Percentiles rank a stretch among this genome's conserved stretches.
Conservation (phyloP, 92 coral and sea anemone species). For the Zoanthus sansibaricus region DNA sequence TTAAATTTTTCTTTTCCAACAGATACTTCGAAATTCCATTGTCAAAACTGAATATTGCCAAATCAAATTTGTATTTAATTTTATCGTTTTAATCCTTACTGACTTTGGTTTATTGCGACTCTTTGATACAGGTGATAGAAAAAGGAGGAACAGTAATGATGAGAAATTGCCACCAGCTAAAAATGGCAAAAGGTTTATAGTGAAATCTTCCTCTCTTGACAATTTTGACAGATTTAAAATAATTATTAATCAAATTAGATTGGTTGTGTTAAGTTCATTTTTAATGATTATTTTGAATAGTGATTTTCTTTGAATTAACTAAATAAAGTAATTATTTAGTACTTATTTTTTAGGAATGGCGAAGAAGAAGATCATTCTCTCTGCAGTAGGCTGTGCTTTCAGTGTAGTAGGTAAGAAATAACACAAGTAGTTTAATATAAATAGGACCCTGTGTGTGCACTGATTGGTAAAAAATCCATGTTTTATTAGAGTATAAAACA, state of each 20-base stretch:
- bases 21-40: too few species aligned
- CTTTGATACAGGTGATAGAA: slow-evolving; percentile 86
- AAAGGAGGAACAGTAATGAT: slow-evolving; percentile 78
- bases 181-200: slow-evolving; percentile 73
- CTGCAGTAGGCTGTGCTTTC: slow-evolving; percentile 19
- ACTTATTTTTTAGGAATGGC: slow-evolving; percentile 58
- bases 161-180: slow-evolving; percentile 77
- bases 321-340: neutral
- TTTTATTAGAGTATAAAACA: too few species aligned
- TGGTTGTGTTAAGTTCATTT: neutral
- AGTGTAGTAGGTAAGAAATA: neutral
- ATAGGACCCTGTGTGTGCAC: too few species aligned
- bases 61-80: too few species aligned
- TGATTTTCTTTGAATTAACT: neutral
- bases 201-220: neutral
- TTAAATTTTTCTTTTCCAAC: too few species aligned
- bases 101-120: neutral
- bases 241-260: neutral
- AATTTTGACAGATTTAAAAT: neutral
- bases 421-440: too few species aligned
- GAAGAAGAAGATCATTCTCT: slow-evolving; percentile 87
- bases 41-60: too few species aligned
- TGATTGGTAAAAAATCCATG: too few species aligned
- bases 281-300: neutral
- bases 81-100: too few species aligned